phyloP scores from a whole-genome alignment of 2,113 vertebrate genomes.

The Bucco capensis region DNA sequence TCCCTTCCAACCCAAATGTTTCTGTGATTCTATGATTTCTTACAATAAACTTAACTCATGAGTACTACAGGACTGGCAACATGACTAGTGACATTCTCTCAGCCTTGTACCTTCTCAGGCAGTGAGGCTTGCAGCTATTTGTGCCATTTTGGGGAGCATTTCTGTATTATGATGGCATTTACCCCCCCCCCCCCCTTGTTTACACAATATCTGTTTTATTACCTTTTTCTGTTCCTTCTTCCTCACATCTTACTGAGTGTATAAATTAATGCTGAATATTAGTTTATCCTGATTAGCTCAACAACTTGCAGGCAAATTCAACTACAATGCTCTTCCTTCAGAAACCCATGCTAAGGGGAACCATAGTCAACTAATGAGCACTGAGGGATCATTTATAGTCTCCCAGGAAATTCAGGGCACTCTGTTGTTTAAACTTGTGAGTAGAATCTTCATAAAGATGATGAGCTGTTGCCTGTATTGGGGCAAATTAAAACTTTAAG shows the following conservation, averaged over 20 bases:
- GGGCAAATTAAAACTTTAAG: slow-evolving; percentile 2
- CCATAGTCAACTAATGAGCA: background rate
- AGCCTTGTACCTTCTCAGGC: background rate
- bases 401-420: background rate
- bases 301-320: background rate
- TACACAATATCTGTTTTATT: background rate
- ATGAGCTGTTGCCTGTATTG: background rate
- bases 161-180: background rate
- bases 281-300: background rate
- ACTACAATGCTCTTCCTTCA: background rate
- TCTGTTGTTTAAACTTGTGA: background rate
- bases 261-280: background rate
- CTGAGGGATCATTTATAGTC: background rate
- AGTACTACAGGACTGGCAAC: background rate
- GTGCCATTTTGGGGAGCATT: background rate
- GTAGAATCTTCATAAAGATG: slow-evolving; percentile 10
- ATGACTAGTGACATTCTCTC: background rate
- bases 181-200: background rate
- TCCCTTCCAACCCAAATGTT: no score
- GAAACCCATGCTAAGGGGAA: background rate
- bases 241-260: background rate
- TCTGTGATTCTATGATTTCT: background rate
- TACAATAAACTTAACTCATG: background rate
- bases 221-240: background rate
- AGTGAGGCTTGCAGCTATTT: background rate